Conservation (phyloP, 1,140 invertebrate species). For the Stegodyphus mimosarum region DNA sequence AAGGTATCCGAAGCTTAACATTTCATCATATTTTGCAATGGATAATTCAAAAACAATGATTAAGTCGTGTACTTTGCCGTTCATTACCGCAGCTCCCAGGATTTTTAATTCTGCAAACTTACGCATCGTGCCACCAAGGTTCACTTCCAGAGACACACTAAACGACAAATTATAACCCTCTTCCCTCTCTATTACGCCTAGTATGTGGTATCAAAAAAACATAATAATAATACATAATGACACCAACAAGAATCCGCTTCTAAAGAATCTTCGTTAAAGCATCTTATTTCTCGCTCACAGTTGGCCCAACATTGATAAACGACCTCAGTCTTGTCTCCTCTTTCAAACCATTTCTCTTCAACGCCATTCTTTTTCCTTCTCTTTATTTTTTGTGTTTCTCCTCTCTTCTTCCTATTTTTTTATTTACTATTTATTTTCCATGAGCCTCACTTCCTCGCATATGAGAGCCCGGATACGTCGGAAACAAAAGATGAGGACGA, state of each 20-base stretch:
- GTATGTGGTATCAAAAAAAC: not conserved
- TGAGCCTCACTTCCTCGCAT: conserved; percentile 37
- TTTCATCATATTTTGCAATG: no score
- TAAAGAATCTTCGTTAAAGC: conserved; percentile 45
- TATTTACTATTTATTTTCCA: conserved; percentile 48
- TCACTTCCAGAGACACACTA: no score
- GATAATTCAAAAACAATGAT: no score
- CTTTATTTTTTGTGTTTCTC: not conserved
- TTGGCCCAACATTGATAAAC: conserved; percentile 30
- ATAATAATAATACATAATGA: not conserved
- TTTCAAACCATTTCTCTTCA: conserved; percentile 52
- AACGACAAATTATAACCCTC: no score
- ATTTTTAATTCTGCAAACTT: no score
- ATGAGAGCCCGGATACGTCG: conserved; percentile 28
- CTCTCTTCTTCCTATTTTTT: not conserved
- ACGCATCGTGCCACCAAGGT: no score
- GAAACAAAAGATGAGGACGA: conserved; percentile 35
- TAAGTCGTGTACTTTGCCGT: no score
- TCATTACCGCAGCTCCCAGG: no score
- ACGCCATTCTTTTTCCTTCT: not conserved
- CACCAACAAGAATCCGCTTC: not conserved
- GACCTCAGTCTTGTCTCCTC: conserved; percentile 46
- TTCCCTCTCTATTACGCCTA: no score
- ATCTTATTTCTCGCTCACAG: conserved; percentile 27
- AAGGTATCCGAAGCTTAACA: no score